These are phyloP conservation scores for Pantherophis vulpinus DNA, from an alignment of 2,797 vertebrate genomes.

Conservation along the genomic window DNA sequence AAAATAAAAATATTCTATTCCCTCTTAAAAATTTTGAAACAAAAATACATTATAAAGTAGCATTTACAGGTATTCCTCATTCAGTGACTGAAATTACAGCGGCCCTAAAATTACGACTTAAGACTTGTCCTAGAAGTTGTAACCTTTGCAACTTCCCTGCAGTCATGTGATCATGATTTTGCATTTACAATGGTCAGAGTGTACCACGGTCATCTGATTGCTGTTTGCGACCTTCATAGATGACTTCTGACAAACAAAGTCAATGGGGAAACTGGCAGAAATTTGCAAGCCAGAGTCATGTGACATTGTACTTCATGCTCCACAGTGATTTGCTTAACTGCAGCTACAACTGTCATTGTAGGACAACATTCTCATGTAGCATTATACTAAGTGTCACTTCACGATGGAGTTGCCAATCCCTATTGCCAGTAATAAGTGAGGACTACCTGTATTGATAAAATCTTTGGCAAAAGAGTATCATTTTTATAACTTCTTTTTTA, in stretches of 20 bases:
- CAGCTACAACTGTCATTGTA: not conserved
- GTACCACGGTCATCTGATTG: not conserved
- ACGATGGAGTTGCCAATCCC: not conserved
- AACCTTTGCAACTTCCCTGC: not conserved
- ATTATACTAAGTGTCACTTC: not conserved
- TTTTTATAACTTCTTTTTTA: not conserved
- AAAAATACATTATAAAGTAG: not conserved
- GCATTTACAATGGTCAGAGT: not conserved
- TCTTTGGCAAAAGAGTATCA: not conserved
- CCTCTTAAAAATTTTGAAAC: not conserved
- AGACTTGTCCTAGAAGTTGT: not conserved
- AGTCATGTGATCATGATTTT: not conserved
- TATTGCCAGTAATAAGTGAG: not conserved
- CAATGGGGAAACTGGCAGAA: not conserved
- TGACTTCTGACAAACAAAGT: not conserved
- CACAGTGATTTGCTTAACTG: not conserved
- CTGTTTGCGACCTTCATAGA: not conserved
- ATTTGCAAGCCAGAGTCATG: not conserved
- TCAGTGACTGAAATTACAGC: not conserved
- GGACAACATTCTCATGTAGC: not conserved
- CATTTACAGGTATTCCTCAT: not conserved
- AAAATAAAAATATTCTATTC: not conserved
- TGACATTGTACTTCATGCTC: not conserved
- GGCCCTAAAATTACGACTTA: not conserved
- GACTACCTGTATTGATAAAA: not conserved